Percentiles rank a stretch among this genome's conserved stretches.
Conservation (phyloP, 2,888 invertebrate genomes). For the Thymelicus sylvestris region DNA sequence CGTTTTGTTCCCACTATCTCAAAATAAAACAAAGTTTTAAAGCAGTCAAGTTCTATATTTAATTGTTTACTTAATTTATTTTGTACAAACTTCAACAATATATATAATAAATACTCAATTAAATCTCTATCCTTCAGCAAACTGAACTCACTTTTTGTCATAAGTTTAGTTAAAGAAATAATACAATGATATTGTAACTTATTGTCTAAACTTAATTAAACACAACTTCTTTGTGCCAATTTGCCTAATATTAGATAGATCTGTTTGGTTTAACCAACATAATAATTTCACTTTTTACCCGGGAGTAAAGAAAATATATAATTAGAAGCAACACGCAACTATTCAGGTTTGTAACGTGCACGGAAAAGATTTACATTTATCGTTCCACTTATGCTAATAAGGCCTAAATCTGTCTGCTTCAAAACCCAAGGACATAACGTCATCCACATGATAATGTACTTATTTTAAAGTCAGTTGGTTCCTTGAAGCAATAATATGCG, state of each 20-base stretch:
- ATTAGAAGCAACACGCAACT: slow-evolving; percentile 43
- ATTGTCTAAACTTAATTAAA: slow-evolving; percentile 85
- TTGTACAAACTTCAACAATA: slow-evolving; percentile 86
- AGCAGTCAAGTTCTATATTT: slow-evolving; percentile 86
- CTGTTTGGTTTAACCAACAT: slow-evolving; percentile 80
- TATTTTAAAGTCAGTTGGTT: background rate
- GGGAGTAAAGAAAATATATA: slow-evolving; percentile 43
- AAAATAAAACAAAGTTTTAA: slow-evolving; percentile 70
- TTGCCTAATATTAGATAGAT: slow-evolving; percentile 81
- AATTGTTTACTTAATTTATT: slow-evolving; percentile 86
- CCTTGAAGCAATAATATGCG: background rate
- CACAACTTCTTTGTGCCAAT: slow-evolving; percentile 86
- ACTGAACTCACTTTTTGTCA: slow-evolving; percentile 85
- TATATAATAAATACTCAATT: slow-evolving; percentile 85
- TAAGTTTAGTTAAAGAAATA: slow-evolving; percentile 80
- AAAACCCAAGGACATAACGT: background rate
- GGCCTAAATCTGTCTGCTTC: slow-evolving; percentile 14
- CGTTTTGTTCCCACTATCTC: no score
- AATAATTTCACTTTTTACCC: slow-evolving; percentile 41
- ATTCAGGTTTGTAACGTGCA: slow-evolving; percentile 21
- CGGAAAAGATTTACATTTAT: background rate
- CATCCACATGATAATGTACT: background rate
- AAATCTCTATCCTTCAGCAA: slow-evolving; percentile 85
- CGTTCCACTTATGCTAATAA: slow-evolving; percentile 28
- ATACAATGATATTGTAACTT: slow-evolving; percentile 83